Conservation (phyloP, 2,797 vertebrate genomes). For the Danio tinwini region DNA sequence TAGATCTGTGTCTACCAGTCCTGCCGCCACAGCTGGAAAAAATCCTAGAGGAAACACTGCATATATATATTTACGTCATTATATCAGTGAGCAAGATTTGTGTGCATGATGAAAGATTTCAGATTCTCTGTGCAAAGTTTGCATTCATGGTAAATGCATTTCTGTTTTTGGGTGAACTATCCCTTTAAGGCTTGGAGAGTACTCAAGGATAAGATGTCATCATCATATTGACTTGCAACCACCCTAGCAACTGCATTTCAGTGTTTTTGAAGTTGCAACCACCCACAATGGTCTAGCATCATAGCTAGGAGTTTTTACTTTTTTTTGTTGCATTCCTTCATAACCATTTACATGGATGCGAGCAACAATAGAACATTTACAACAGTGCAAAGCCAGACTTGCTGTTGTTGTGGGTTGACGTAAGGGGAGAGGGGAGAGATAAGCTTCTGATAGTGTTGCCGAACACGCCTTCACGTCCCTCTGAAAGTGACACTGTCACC, state of each 20-base stretch:
- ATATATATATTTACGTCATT: no score
- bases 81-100: no score
- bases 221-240: background rate
- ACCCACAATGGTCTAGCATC: background rate
- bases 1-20: no score
- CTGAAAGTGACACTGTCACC: constrained; percentile 78
- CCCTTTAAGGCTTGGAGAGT: no score
- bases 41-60: no score
- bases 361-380: background rate
- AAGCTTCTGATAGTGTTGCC: constrained; percentile 68
- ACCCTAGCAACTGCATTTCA: background rate
- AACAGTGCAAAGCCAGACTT: constrained; percentile 6
- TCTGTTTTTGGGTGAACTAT: no score
- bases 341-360: background rate
- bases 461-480: constrained; percentile 68
- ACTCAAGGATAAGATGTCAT: no score
- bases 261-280: background rate
- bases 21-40: no score
- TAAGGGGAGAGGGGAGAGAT: constrained; percentile 65
- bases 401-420: background rate
- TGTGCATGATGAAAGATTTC: no score
- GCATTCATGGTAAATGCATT: no score
- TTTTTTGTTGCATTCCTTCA: background rate
- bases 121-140: no score
- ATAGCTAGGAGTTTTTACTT: background rate